Base-by-base conservation (phyloP, 1,140 invertebrate genomes). In the Lepidurus couesii region DNA sequence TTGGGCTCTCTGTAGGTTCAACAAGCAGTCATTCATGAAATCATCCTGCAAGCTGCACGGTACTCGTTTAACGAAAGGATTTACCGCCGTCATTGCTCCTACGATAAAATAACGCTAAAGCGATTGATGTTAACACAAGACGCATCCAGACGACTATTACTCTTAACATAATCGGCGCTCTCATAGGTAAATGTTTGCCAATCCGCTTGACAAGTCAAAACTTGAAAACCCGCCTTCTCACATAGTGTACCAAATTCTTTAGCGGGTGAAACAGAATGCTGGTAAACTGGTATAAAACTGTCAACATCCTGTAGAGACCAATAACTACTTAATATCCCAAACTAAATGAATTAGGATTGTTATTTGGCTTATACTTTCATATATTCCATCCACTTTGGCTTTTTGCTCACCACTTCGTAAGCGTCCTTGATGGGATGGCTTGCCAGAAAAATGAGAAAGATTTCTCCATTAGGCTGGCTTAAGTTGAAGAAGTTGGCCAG, bases 401-500 rank as follows among this genome's bases (percentile, higher is more conserved):
- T 87, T 44, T 86, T 84, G 0, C 89, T 85, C 9, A 93, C 82
- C 16, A 83, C 84, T 77, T 90, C 85, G 82, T 92, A 93, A 2
- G 92, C 88, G 73, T 91, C 88, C n/a, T n/a, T n/a, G n/a, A 26
- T 26, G 26, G 26, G 26, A 84, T 91, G 91, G 21, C 87, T 87
- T 0, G 90, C 91, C 0, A 92, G 82, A 81, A 93, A 92, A 9
- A 90, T 88, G 8, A 93, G 82, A 0, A 94, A 82, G 43, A 88
- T 89, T 81, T 91, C 90, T 4, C 92, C 92, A 16, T 88, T 89
- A 1, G 88, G 87, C 79, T 86, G 86, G 1, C 93, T 84, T 9
- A 93, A 81, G 65, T 89, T 83, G 81, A 87, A 89, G 45, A 93
- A 89, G 81, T 93, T 93, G 80, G 85, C 82, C 78, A 91, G n/a